phyloP scores from a whole-genome alignment of 2,888 invertebrate genomes.

The Ennomos erosarius region DNA sequence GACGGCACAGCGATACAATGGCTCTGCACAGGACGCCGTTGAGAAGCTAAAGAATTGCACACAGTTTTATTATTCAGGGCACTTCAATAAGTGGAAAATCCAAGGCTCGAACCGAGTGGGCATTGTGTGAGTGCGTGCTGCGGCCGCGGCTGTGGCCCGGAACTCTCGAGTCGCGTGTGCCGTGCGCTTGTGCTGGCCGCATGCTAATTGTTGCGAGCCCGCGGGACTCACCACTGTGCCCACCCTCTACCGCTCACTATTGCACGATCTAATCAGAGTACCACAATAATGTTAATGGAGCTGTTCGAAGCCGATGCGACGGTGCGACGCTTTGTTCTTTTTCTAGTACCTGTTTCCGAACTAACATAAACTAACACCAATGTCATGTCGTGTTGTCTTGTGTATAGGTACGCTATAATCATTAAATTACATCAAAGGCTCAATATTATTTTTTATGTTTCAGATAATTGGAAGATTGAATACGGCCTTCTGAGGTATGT shows the following conservation, averaged over 20 bases:
- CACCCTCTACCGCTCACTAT: not conserved
- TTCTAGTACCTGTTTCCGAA: no score
- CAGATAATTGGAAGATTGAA: slow-evolving; percentile 46
- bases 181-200: slow-evolving; percentile 41
- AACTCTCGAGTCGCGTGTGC: slow-evolving; percentile 53
- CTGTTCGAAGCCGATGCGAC: no score
- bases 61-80: slow-evolving; percentile 66
- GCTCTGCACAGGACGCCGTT: slow-evolving; percentile 54
- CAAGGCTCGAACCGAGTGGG: slow-evolving; percentile 61
- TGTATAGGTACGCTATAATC: no score
- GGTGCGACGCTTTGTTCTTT: no score
- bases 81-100: slow-evolving; percentile 64
- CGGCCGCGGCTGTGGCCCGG: slow-evolving; percentile 49
- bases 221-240: slow-evolving; percentile 38
- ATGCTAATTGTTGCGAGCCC: slow-evolving; percentile 59
- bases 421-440: no score
- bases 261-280: not conserved
- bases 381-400: no score
- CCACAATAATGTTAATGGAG: not conserved
- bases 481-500: slow-evolving; percentile 41
- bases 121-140: slow-evolving; percentile 65
- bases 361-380: no score
- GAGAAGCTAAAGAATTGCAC: slow-evolving; percentile 58
- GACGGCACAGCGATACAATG: slow-evolving; percentile 59
- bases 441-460: slow-evolving; percentile 45